Evolutionary conservation across 1,140 invertebrate genomes (phyloP).

Genomic region (Aphelenchoides fujianensis): DNA sequence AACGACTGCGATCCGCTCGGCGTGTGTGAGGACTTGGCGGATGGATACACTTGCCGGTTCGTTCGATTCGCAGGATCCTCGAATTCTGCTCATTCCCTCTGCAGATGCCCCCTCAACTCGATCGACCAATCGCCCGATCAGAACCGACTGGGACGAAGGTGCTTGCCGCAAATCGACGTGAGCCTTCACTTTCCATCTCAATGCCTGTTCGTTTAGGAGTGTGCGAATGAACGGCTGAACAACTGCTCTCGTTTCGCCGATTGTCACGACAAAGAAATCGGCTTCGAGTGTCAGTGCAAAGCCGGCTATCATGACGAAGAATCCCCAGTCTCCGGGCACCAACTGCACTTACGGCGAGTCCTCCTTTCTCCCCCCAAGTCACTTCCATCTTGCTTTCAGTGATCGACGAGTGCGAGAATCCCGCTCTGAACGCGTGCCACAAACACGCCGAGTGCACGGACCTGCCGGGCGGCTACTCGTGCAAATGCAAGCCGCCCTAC

Average conservation of each 20-base stretch:
- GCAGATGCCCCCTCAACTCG: slow-evolving; percentile 54
- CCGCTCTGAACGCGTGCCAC: slow-evolving; percentile 85
- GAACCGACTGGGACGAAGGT: slow-evolving; percentile 45
- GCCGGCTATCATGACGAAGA: slow-evolving; percentile 44
- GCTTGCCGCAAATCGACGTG: slow-evolving; percentile 44
- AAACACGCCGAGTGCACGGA: slow-evolving; percentile 77
- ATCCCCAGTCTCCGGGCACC: slow-evolving; percentile 34
- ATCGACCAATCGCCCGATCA: slow-evolving; percentile 60
- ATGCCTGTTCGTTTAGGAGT: no score
- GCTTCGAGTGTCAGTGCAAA: slow-evolving; percentile 38
- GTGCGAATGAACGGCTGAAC: slow-evolving; percentile 56
- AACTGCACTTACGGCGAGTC: slow-evolving; percentile 39
- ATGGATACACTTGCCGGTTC: slow-evolving; percentile 56
- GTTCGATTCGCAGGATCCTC: no score
- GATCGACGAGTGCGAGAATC: slow-evolving; percentile 78
- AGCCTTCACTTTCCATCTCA: no score
- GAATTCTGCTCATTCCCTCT: no score
- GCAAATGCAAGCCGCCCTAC: slow-evolving; percentile 76
- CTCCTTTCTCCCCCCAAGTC: no score
- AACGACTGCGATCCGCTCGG: slow-evolving; percentile 61
- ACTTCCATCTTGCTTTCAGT: neutral
- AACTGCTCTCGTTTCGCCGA: slow-evolving; percentile 61
- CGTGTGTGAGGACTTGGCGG: slow-evolving; percentile 56
- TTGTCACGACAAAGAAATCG: slow-evolving; percentile 54
- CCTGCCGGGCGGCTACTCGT: slow-evolving; percentile 81